These are phyloP conservation scores for Zophobas atratus DNA, from an alignment of 1,140 invertebrate species.

Conservation along the genomic window DNA sequence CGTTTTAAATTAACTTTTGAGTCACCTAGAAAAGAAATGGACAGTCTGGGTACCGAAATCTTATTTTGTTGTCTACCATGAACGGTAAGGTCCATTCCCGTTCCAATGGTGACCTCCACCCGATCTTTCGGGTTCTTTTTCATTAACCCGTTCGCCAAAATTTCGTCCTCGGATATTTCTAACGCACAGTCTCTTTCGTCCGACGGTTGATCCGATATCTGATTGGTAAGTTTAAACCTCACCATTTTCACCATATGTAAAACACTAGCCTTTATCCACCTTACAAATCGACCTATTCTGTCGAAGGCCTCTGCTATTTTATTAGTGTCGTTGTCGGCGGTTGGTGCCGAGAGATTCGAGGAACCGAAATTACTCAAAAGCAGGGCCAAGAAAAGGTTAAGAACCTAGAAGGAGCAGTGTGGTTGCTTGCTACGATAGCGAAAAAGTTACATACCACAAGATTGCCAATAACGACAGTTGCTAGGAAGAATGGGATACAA, in stretches of 20 bases:
- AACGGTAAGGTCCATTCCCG: slow-evolving; percentile 93
- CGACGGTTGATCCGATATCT: slow-evolving; percentile 95
- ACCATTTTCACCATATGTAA: slow-evolving; percentile 83
- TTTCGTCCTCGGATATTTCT: slow-evolving; percentile 80
- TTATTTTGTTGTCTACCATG: slow-evolving; percentile 75
- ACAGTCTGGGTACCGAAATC: not conserved
- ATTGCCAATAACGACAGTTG: slow-evolving; percentile 98
- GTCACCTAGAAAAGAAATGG: slow-evolving; percentile 56
- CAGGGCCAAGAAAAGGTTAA: slow-evolving; percentile 99
- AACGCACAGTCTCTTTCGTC: slow-evolving; percentile 65
- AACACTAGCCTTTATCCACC: slow-evolving; percentile 88
- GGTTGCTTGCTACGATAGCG: not conserved
- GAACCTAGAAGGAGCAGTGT: slow-evolving; percentile 79
- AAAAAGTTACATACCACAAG: slow-evolving; percentile 88
- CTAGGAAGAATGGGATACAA: slow-evolving; percentile 97
- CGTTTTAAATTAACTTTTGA: slow-evolving; percentile 57
- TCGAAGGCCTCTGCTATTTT: slow-evolving; percentile 98
- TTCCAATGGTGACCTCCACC: slow-evolving; percentile 84
- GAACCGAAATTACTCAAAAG: slow-evolving; percentile 98
- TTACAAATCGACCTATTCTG: slow-evolving; percentile 91
- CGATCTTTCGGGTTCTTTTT: slow-evolving; percentile 90
- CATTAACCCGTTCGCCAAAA: slow-evolving; percentile 86
- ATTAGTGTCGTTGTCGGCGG: slow-evolving; percentile 94
- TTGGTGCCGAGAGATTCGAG: slow-evolving; percentile 91
- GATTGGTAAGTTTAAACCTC: slow-evolving; percentile 92